These are phyloP conservation scores for Prionace glauca DNA, from an alignment of 2,797 vertebrate species.

Conservation along the genomic window DNA sequence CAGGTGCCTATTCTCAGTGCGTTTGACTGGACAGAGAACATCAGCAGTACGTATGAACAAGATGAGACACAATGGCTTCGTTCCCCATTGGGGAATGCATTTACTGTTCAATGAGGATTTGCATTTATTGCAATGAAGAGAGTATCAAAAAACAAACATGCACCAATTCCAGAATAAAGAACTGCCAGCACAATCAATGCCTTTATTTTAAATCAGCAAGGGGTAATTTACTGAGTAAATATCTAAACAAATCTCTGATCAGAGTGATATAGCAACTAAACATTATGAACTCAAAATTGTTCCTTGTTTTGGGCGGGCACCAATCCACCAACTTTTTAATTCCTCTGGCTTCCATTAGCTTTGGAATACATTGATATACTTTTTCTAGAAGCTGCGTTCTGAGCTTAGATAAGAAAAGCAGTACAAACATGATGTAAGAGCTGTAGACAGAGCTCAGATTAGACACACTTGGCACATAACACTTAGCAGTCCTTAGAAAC, in stretches of 20 bases:
- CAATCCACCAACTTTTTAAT: neutral
- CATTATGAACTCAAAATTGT: neutral
- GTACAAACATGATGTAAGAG: neutral
- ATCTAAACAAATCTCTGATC: neutral
- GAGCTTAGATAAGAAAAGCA: neutral
- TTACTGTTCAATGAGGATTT: neutral
- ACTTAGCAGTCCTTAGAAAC: neutral
- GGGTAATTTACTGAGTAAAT: constrained; percentile 3
- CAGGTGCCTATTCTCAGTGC: neutral
- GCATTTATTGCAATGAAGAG: neutral
- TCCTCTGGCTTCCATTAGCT: neutral
- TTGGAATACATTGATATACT: neutral
- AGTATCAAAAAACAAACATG: neutral
- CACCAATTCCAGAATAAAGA: neutral
- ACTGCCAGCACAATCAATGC: neutral
- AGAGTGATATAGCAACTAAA: neutral
- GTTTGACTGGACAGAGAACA: neutral
- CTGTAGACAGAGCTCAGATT: neutral
- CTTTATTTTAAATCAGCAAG: neutral
- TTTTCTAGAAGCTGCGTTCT: neutral
- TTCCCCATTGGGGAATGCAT: too few relatives aligned
- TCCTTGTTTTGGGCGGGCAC: neutral
- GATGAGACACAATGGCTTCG: neutral
- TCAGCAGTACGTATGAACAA: neutral
- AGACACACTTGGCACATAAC: constrained; percentile 6